Percentiles rank a stretch among this genome's conserved stretches.
Conservation (phyloP, 1,140 invertebrate species). For the Tachypleus tridentatus region DNA sequence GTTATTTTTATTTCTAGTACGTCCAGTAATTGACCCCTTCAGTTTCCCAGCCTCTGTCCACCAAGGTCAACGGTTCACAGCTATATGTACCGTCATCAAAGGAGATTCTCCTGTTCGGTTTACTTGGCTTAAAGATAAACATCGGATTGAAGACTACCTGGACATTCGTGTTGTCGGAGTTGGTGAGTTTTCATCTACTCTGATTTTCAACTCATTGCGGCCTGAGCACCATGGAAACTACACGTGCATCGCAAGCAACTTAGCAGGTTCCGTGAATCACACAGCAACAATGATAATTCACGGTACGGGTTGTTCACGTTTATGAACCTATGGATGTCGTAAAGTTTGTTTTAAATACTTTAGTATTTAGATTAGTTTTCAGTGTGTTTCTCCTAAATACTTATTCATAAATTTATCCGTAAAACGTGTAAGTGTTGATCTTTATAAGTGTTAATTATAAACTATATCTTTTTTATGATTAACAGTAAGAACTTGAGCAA, state of each 20-base stretch:
- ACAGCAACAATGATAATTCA: conserved; percentile 55
- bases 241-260: conserved; percentile 53
- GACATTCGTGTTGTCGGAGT: conserved; percentile 18
- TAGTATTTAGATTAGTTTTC: too few relatives aligned
- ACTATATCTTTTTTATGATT: too few relatives aligned
- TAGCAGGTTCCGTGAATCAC: conserved; percentile 45
- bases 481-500: too few relatives aligned
- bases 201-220: conserved; percentile 25
- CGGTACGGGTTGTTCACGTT: conserved; percentile 30
- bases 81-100: conserved; percentile 69
- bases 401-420: too few relatives aligned
- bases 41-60: conserved; percentile 52
- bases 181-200: conserved; percentile 22
- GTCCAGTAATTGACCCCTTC: conserved; percentile 34
- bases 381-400: too few relatives aligned
- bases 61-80: conserved; percentile 69
- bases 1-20: conserved; percentile 19
- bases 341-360: too few relatives aligned
- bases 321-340: conserved; percentile 5
- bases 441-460: too few relatives aligned
- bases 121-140: conserved; percentile 31
- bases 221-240: conserved; percentile 55
- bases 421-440: too few relatives aligned
- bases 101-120: conserved; percentile 51
- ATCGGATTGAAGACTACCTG: conserved; percentile 10